A percentile compares a stretch with the other conserved stretches of the same genome.
These are phyloP conservation scores for Lasioglossum malachurum DNA, from an alignment of 2,888 invertebrate species.

Conservation along the genomic window DNA sequence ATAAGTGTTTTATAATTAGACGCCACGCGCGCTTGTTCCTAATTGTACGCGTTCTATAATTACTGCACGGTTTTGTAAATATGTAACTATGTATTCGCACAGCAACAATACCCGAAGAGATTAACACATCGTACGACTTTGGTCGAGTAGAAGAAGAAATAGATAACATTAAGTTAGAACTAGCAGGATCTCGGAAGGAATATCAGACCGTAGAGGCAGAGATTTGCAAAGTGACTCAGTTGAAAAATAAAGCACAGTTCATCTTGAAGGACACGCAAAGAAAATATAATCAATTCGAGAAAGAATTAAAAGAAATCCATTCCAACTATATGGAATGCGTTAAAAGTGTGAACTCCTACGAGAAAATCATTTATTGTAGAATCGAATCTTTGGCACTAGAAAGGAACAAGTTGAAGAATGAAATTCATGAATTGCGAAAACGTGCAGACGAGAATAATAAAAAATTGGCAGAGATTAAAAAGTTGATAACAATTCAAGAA, in stretches of 20 bases:
- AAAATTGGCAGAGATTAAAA: constrained; percentile 40
- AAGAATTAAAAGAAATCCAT: constrained; percentile 58
- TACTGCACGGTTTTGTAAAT: not conserved
- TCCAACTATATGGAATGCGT: constrained; percentile 42
- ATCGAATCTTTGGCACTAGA: constrained; percentile 29
- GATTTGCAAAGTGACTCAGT: constrained; percentile 35
- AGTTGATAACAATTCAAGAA: constrained; percentile 52
- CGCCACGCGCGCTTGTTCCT: too few relatives aligned
- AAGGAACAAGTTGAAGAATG: constrained; percentile 38
- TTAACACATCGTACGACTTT: not conserved
- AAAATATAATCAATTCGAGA: constrained; percentile 32
- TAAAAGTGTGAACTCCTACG: not conserved
- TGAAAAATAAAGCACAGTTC: constrained; percentile 58
- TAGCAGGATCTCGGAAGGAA: constrained; percentile 39
- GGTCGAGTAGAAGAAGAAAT: constrained; percentile 31
- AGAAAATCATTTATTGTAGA: constrained; percentile 20
- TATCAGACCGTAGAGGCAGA: constrained; percentile 48
- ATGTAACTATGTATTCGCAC: not conserved
- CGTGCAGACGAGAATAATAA: constrained; percentile 40
- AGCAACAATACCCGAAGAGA: not conserved
- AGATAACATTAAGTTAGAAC: constrained; percentile 30
- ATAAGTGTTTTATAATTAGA: not conserved
- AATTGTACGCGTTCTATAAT: not conserved
- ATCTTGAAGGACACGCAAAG: constrained; percentile 50
- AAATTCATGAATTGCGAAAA: constrained; percentile 28